Evolutionary conservation across 2,113 vertebrate genomes (phyloP), one percentile per base, ranked within the genome.

Genomic region (Silurus asotus): DNA sequence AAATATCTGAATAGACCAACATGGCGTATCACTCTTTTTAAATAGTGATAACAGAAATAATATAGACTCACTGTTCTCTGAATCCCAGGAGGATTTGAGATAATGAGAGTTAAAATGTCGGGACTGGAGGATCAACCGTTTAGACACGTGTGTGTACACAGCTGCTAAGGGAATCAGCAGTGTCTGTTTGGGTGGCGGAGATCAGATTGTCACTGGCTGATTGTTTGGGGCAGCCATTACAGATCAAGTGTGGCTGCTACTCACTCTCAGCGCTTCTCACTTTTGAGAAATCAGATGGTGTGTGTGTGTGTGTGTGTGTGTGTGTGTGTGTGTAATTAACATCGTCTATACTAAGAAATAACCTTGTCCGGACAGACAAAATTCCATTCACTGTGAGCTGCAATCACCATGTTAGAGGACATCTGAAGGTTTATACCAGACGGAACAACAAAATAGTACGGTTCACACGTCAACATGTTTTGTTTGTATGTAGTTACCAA

Each of bases 191-290:
- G 59, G 56, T 75, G 59, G 51, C 51, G 64, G 45, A 20, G 25
- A 61, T 83, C 49, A 62, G 56, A 79, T 65, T 74, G 78, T 64
- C 76, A 83, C 7, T 25, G 70, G 13, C n/a, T 78, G 82, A 77
- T 67, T 84, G 87, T 70, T 84, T 58, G 9, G 74, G 77, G 83
- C 87, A 17, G 89, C 89, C 89, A 88, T 90, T 83, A 88, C 85
- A 88, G 82, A 49, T 70, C 49, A 55, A 82, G 69, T 17, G 81
- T 15, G 37, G 67, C 37, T 67, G 55, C 61, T n/a, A 62, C 78
- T 37, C 37, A 37, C 37, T 37, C 37, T 37, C 37, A 77, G 59
- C 23, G 28, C 48, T 62, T 45, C 62, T 61, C 48, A 82, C 23
- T 72, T 37, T 64, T 25, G 55, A 55, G 72, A 78, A 59, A 45